Evolutionary conservation across 2,888 invertebrate genomes (phyloP).

Genomic region (Idaea straminata): DNA sequence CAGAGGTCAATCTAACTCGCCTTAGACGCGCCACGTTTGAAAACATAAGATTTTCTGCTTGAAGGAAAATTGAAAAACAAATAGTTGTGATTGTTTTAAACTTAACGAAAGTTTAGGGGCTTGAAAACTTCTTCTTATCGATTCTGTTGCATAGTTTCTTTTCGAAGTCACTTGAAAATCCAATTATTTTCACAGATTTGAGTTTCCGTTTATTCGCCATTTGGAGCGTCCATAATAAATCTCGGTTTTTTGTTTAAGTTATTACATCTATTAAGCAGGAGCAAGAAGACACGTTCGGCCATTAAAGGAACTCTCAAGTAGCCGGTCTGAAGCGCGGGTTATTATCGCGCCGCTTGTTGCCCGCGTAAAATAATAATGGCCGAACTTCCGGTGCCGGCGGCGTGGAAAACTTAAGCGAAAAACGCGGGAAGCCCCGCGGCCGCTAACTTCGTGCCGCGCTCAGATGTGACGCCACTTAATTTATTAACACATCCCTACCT

Average conservation of each 20-base stretch:
- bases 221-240: constrained; percentile 54
- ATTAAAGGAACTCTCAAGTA: constrained; percentile 65
- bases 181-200: constrained; percentile 19
- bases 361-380: constrained; percentile 81
- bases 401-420: constrained; percentile 77
- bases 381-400: constrained; percentile 81
- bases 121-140: neutral
- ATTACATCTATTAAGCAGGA: constrained; percentile 77
- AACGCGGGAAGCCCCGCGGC: constrained; percentile 75
- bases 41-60: neutral
- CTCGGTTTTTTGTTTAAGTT: constrained; percentile 71
- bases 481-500: constrained; percentile 76
- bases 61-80: no score
- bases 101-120: neutral
- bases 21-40: neutral
- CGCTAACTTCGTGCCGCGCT: constrained; percentile 68
- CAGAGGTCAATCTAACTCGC: neutral
- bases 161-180: constrained; percentile 9
- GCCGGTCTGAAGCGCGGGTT: constrained; percentile 68
- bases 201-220: constrained; percentile 35
- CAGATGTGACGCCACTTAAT: constrained; percentile 78
- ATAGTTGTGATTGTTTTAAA: neutral
- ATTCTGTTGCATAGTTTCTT: neutral
- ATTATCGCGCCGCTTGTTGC: constrained; percentile 81
- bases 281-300: constrained; percentile 76